Conservation (phyloP, 2,113 vertebrate species). For the Eptatretus burgeri region DNA sequence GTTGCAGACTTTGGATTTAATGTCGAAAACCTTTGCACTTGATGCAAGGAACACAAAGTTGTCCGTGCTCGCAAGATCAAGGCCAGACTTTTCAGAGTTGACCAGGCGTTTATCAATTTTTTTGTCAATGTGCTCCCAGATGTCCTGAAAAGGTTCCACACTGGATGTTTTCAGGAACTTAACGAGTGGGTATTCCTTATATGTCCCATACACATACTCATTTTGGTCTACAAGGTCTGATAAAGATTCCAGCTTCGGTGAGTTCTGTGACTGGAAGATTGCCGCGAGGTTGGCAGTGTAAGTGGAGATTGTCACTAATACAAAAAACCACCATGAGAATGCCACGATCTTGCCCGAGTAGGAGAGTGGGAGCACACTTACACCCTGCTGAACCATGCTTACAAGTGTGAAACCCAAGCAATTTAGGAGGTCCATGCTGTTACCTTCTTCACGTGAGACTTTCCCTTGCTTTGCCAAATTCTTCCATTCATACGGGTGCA, state of each 20-base stretch:
- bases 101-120: not conserved
- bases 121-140: conserved; percentile 4
- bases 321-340: conserved; percentile 2
- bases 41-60: conserved; percentile 6
- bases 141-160: conserved; percentile 1
- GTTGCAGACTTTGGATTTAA: conserved; percentile 1
- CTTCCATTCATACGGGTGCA: conserved; percentile 1
- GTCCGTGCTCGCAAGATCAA: not conserved
- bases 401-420: conserved; percentile 3
- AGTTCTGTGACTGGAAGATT: conserved; percentile 5
- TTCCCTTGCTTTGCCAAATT: conserved; percentile 4
- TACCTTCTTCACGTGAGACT: conserved; percentile 1
- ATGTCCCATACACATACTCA: not conserved
- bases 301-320: not conserved
- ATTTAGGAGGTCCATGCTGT: conserved; percentile 3
- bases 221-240: conserved; percentile 2
- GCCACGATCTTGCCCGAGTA: conserved; percentile 7
- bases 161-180: not conserved
- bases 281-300: conserved; percentile 2
- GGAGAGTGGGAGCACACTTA: conserved; percentile 3
- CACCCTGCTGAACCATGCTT: conserved; percentile 3
- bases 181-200: conserved; percentile 2
- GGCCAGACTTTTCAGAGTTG: not conserved
- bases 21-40: not conserved
- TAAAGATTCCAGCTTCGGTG: not conserved